Evolutionary conservation across 2,113 vertebrate species (phyloP).

Genomic region (Oryzias woworae): DNA sequence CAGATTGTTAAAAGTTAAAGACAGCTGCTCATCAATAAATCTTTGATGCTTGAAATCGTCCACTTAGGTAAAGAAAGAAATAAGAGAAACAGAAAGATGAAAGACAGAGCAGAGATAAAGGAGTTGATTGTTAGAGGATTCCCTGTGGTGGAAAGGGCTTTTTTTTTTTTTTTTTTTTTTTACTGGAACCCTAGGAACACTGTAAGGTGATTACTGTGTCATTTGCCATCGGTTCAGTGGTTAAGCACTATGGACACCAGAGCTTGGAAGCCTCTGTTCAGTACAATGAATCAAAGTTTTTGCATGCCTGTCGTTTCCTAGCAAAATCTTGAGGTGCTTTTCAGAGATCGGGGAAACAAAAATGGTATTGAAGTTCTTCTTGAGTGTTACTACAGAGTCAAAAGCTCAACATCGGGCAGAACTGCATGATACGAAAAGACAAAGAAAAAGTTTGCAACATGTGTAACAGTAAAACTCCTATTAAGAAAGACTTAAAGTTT

Average conservation of each 20-base stretch:
- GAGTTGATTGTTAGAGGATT: slow-evolving; percentile 73
- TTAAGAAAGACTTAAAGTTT: no score
- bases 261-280: slow-evolving; percentile 51
- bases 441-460: no score
- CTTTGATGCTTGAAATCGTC: slow-evolving; percentile 10
- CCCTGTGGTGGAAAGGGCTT: slow-evolving; percentile 66
- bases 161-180: slow-evolving; percentile 34
- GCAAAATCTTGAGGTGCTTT: neutral
- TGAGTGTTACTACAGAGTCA: neutral
- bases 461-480: no score
- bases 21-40: neutral
- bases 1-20: neutral
- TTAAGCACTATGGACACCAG: slow-evolving; percentile 74
- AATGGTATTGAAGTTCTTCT: slow-evolving; percentile 52
- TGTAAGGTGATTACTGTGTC: slow-evolving; percentile 83
- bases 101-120: slow-evolving; percentile 53
- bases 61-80: slow-evolving; percentile 19
- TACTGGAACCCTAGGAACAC: slow-evolving; percentile 70
- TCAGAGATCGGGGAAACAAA: neutral
- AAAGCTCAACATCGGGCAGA: no score
- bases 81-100: slow-evolving; percentile 16
- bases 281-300: slow-evolving; percentile 55
- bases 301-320: slow-evolving; percentile 22
- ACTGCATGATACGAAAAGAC: no score
- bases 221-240: slow-evolving; percentile 78